Evolutionary conservation across 2,888 invertebrate genomes (phyloP), one percentile per base, ranked within the genome.

Genomic region (Yponomeuta cagnagella): DNA sequence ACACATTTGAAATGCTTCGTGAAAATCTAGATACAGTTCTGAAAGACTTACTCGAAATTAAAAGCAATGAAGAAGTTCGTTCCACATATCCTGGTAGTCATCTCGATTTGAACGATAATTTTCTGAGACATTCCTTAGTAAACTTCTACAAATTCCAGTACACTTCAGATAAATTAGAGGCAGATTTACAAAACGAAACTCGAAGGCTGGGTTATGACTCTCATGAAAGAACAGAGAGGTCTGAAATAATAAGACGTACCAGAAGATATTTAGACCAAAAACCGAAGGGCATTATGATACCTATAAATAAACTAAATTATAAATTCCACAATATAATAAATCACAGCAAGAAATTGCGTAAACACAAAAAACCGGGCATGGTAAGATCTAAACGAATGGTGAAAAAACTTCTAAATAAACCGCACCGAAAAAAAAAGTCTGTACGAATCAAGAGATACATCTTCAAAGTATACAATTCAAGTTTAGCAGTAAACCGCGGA

Each of bases 1-100:
- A 97, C 77, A 98, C 97, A 0, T 98, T 98, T 83, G 97, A 97
- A 89, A 96, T 97, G 93, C 89, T 98, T 8, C 93, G 97, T 76
- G 97, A 97, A 88, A 96, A 96, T 76, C 87, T 97, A 68, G 96
- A 96, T 80, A 80, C 93, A 0, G 94, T 95, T 1, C 84, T 97
- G 66, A 94, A 93, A 79, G 94, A 95, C 75, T 85, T 96, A 15
- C 85, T 96, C 48, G 94, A 95, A 75, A 93, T 94, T 74, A 91
- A 93, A 74, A 71, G 71, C 2, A 72, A 77, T 67, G 89, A 90
- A 77, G 63, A 77, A 3, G 72, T 89, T 10, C 52, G 74, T 10
- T 85, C 85, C 73, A 71, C 73, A 63, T 90, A 89, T 78, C 91
- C 92, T 67, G 92, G 92, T 10, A 73, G 82, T 30, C 79, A 87